Conservation (phyloP, 2,888 invertebrate genomes). For the Nectonema munidae region DNA sequence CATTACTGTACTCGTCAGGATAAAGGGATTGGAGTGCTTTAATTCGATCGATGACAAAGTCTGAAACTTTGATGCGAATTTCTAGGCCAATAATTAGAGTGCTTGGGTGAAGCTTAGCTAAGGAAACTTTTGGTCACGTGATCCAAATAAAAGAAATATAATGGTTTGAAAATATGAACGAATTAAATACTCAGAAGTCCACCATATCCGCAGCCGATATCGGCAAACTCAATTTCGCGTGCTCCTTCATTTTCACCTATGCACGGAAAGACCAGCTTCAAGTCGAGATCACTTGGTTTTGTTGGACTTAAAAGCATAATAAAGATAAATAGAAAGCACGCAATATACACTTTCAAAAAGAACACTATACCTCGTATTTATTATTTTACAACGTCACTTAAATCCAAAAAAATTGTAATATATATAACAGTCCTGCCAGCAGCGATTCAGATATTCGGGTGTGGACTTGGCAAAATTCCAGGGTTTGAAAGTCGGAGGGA, state of each 20-base stretch:
- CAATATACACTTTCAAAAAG: neutral
- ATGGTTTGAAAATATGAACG: slow-evolving; percentile 10
- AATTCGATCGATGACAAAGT: slow-evolving; percentile 79
- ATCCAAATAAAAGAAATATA: neutral
- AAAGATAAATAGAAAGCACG: neutral
- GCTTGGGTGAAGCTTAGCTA: slow-evolving; percentile 61
- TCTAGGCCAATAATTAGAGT: slow-evolving; percentile 67
- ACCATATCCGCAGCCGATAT: slow-evolving; percentile 92
- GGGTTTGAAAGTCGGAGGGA: no score
- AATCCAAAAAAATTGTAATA: no score
- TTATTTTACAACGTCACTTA: no score
- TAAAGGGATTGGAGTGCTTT: slow-evolving; percentile 43
- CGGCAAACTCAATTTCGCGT: slow-evolving; percentile 47
- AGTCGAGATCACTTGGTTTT: slow-evolving; percentile 14
- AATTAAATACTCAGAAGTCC: slow-evolving; percentile 39
- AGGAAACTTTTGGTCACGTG: slow-evolving; percentile 33
- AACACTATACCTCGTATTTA: no score
- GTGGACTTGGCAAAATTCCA: no score
- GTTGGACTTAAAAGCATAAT: slow-evolving; percentile 8
- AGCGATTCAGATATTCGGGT: no score
- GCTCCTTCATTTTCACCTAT: slow-evolving; percentile 2
- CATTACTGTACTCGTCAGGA: slow-evolving; percentile 48
- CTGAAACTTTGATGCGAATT: slow-evolving; percentile 84
- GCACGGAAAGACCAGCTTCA: slow-evolving; percentile 6
- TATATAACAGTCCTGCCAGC: no score